A percentile compares a stretch with the other conserved stretches of the same genome.
phyloP scores from a whole-genome alignment of 1,140 invertebrate genomes.

The Phenacoccus solenopsis region DNA sequence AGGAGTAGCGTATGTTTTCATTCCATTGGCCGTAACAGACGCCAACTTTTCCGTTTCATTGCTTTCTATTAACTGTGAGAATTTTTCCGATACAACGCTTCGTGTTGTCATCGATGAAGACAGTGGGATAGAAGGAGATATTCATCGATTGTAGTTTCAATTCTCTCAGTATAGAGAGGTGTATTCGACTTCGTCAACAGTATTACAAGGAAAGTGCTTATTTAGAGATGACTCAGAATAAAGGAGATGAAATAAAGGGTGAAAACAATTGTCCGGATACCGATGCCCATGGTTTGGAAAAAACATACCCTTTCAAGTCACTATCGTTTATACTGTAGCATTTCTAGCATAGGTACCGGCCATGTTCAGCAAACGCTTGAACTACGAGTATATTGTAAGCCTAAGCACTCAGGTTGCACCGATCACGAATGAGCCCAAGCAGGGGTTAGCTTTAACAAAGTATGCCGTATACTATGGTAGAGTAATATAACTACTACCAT shows the following conservation, averaged over 20 bases:
- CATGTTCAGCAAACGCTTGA: no score
- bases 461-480: no score
- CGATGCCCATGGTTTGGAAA: background rate
- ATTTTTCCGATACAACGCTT: constrained; percentile 1
- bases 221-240: background rate
- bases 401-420: no score
- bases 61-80: background rate
- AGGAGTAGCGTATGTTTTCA: no score
- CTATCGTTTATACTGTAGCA: no score
- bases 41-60: background rate
- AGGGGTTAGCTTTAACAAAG: no score
- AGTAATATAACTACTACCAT: no score
- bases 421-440: no score
- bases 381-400: no score
- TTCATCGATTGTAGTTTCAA: background rate
- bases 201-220: background rate
- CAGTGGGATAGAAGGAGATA: background rate
- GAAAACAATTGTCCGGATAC: constrained; percentile 1
- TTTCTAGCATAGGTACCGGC: no score
- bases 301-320: background rate
- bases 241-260: background rate
- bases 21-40: no score
- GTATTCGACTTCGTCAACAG: background rate
- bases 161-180: background rate
- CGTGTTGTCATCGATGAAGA: background rate